Percentiles rank a stretch among this genome's conserved stretches.
phyloP scores from a whole-genome alignment of 1,140 invertebrate species.

The Orchestia grillus region DNA sequence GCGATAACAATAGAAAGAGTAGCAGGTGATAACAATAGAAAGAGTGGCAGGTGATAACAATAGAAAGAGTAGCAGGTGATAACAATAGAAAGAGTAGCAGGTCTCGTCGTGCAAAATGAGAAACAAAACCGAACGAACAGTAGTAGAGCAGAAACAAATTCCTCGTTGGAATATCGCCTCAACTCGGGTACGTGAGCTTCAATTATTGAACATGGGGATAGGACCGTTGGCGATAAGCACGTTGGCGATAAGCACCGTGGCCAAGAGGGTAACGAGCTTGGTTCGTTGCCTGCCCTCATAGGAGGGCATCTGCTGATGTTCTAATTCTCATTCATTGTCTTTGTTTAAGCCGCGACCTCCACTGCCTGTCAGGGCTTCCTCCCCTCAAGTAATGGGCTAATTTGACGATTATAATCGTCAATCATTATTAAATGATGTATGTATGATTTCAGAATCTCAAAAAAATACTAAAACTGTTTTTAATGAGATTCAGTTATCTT shows the following conservation, averaged over 20 bases:
- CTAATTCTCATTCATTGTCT: not conserved
- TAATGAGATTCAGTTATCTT: too few species aligned
- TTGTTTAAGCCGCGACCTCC: too few species aligned
- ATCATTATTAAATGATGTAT: too few species aligned
- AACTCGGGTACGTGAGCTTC: not conserved
- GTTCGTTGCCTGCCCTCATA: not conserved
- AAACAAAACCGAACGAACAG: not conserved
- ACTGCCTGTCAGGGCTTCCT: too few species aligned
- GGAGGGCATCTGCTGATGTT: not conserved
- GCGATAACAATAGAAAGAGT: too few species aligned
- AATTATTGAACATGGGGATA: not conserved
- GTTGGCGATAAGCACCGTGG: not conserved
- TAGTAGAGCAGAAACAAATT: not conserved
- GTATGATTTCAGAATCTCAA: too few species aligned
- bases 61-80: too few species aligned
- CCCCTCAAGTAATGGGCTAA: too few species aligned
- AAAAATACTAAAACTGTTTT: too few species aligned
- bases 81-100: not conserved
- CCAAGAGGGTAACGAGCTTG: not conserved
- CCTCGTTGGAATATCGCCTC: not conserved
- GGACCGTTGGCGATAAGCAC: not conserved
- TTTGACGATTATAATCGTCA: too few species aligned
- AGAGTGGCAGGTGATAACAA: too few species aligned
- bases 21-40: too few species aligned
- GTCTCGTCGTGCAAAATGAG: not conserved